These are phyloP conservation scores for Shargacucullia verbasci DNA, from an alignment of 2,888 invertebrate species.

Conservation along the genomic window DNA sequence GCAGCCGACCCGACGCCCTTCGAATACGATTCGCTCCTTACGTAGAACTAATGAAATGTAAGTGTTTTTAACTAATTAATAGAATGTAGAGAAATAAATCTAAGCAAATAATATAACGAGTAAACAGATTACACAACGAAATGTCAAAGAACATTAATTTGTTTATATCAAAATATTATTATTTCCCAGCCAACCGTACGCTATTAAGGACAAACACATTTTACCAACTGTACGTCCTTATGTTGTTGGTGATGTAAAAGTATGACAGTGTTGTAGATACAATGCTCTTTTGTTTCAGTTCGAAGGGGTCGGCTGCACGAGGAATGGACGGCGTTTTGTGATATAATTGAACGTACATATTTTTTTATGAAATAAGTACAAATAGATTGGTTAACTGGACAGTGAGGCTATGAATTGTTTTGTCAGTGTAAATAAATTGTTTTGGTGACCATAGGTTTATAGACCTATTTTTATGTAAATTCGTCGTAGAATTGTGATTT, in stretches of 20 bases:
- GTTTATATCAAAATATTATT: constrained; percentile 11
- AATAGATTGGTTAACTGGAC: constrained; percentile 75
- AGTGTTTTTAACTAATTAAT: constrained; percentile 65
- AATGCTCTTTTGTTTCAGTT: constrained; percentile 76
- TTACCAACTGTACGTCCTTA: constrained; percentile 5
- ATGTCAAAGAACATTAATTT: constrained; percentile 25
- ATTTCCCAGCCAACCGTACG: constrained; percentile 8
- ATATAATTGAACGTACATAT: constrained; percentile 87
- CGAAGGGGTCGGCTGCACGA: constrained; percentile 82
- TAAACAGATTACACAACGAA: constrained; percentile 21
- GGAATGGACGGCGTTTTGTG: constrained; percentile 78
- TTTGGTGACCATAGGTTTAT: constrained; percentile 66
- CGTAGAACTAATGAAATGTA: constrained; percentile 83
- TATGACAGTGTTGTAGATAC: constrained; percentile 38
- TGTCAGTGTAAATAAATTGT: constrained; percentile 76
- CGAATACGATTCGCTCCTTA: constrained; percentile 89
- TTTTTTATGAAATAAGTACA: constrained; percentile 88
- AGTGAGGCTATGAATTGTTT: constrained; percentile 69
- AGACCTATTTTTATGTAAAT: constrained; percentile 80
- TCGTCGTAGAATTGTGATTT: constrained; percentile 72
- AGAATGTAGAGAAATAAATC: constrained; percentile 8
- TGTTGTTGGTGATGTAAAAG: constrained; percentile 8
- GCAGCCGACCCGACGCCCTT: constrained; percentile 89
- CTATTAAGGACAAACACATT: constrained; percentile 35
- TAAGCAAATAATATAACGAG: neutral